Evolutionary conservation across 2,113 vertebrate genomes (phyloP).

Genomic region (Calonectris borealis): DNA sequence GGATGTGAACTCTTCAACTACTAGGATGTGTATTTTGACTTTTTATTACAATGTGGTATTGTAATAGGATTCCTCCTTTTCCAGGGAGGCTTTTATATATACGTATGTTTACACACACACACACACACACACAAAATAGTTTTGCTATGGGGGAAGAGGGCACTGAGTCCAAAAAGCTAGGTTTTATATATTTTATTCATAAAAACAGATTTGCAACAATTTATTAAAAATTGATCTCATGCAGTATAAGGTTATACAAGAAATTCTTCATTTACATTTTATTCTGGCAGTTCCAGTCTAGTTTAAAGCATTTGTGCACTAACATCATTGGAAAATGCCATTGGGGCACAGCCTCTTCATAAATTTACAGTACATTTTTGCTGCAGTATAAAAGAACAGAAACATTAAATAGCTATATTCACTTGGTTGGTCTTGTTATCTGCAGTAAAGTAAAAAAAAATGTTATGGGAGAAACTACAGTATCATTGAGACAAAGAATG

Average conservation of each 20-base stretch:
- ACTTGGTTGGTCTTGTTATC: slow-evolving; percentile 80
- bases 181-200: slow-evolving; percentile 84
- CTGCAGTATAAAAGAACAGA: slow-evolving; percentile 81
- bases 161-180: slow-evolving; percentile 18
- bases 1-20: background rate
- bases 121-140: background rate
- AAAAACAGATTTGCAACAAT: slow-evolving; percentile 90
- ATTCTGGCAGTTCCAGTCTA: slow-evolving; percentile 85
- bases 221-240: slow-evolving; percentile 91
- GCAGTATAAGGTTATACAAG: slow-evolving; percentile 87
- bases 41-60: background rate
- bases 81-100: background rate
- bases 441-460: slow-evolving; percentile 74
- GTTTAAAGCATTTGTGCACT: slow-evolving; percentile 85
- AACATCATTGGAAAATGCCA: slow-evolving; percentile 82
- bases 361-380: slow-evolving; percentile 80
- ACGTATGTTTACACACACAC: background rate
- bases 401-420: slow-evolving; percentile 79
- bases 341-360: slow-evolving; percentile 81
- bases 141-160: background rate
- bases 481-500: slow-evolving; percentile 80
- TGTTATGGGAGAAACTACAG: slow-evolving; percentile 75
- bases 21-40: background rate
- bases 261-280: slow-evolving; percentile 84
- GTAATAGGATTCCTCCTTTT: background rate